These are phyloP conservation scores for Rhorus exstirpatorius DNA, from an alignment of 2,888 invertebrate species.

Conservation along the genomic window DNA sequence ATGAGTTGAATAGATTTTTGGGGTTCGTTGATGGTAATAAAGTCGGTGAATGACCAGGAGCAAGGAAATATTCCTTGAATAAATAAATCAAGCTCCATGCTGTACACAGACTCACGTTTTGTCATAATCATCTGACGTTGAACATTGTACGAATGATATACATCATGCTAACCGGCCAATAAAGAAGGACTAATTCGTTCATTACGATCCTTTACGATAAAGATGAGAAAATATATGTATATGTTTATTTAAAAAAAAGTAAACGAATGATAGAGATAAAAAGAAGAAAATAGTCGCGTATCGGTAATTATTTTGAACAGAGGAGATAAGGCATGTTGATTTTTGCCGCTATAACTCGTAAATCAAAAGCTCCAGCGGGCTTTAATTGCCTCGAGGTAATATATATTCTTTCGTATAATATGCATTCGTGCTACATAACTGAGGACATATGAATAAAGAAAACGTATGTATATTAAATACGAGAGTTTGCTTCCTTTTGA, in stretches of 20 bases:
- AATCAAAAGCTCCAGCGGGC: slow-evolving; percentile 47
- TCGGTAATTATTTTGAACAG: slow-evolving; percentile 29
- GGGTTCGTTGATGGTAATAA: slow-evolving; percentile 29
- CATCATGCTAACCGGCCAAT: slow-evolving; percentile 11
- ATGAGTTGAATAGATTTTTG: slow-evolving; percentile 1
- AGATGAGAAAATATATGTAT: slow-evolving; percentile 12
- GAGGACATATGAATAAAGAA: background rate
- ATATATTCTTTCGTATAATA: slow-evolving; percentile 12
- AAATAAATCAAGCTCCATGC: slow-evolving; percentile 36
- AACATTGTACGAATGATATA: background rate
- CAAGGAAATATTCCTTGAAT: slow-evolving; percentile 15
- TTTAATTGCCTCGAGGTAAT: slow-evolving; percentile 18
- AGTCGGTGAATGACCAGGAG: background rate
- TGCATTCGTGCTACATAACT: background rate
- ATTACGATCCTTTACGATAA: slow-evolving; percentile 50
- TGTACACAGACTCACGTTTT: slow-evolving; percentile 22
- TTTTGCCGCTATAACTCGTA: slow-evolving; percentile 32
- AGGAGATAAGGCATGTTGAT: slow-evolving; percentile 2
- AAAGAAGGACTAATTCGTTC: slow-evolving; percentile 42
- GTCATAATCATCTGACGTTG: slow-evolving; percentile 4
- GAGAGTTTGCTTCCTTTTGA: no score
- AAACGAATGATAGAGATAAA: slow-evolving; percentile 9
- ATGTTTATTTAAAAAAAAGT: no score
- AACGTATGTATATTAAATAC: no score
- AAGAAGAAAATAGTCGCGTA: slow-evolving; percentile 3